Conservation (phyloP, 2,113 vertebrate species). For the Bujurquina vittata region DNA sequence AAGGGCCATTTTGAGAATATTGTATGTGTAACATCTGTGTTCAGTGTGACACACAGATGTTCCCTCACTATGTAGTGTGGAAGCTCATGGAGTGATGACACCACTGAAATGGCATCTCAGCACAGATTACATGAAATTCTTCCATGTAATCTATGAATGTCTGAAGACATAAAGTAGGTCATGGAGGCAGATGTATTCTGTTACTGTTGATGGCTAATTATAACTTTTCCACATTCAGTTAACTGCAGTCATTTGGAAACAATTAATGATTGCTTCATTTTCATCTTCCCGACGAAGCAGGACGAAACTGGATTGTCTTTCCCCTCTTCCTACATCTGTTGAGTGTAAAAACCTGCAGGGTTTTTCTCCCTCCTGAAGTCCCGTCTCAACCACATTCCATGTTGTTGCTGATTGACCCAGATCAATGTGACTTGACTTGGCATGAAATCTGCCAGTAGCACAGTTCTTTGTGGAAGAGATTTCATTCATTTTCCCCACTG, state of each 20-base stretch:
- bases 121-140: too few species aligned
- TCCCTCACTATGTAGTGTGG: background rate
- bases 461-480: background rate
- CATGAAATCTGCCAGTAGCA: background rate
- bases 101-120: too few species aligned
- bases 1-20: background rate
- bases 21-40: background rate
- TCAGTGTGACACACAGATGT: background rate
- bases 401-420: background rate
- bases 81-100: background rate
- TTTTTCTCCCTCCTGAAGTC: background rate
- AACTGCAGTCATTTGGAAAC: background rate
- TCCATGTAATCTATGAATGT: background rate
- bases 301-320: background rate
- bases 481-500: background rate
- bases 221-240: background rate
- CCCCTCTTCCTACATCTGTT: slow-evolving; percentile 19
- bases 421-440: slow-evolving; percentile 13
- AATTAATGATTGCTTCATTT: background rate
- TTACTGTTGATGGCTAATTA: background rate
- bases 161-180: background rate
- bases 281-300: too few species aligned
- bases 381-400: background rate
- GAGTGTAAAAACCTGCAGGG: background rate
- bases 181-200: background rate